These are phyloP conservation scores for Nomada goodeniana DNA, from an alignment of 2,888 invertebrate genomes.

Conservation along the genomic window DNA sequence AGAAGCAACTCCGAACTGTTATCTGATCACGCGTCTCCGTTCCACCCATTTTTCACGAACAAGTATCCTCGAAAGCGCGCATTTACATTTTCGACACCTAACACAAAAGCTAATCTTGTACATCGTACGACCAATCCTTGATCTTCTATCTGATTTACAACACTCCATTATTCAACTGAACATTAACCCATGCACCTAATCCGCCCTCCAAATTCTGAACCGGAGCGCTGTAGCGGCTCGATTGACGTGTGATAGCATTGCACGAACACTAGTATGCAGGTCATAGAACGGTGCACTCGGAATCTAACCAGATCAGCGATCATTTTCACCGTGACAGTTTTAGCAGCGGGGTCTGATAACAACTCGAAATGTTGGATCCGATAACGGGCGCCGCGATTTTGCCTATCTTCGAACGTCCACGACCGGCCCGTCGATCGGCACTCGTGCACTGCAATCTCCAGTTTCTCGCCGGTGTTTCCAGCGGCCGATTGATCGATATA, in stretches of 20 bases:
- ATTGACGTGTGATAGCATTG: conserved; percentile 7
- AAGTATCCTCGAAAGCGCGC: too few relatives aligned
- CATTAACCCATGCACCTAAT: neutral
- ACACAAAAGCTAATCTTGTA: too few relatives aligned
- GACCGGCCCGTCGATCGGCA: conserved; percentile 37
- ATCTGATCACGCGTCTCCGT: too few relatives aligned
- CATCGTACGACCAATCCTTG: neutral
- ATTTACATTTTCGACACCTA: too few relatives aligned
- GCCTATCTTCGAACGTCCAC: conserved; percentile 65
- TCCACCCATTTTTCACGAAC: too few relatives aligned
- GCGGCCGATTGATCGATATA: conserved; percentile 31
- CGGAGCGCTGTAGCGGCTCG: neutral
- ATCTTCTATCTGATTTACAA: neutral
- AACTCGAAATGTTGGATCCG: conserved; percentile 54
- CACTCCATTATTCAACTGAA: neutral
- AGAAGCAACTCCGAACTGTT: too few relatives aligned
- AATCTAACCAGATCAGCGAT: conserved; percentile 23
- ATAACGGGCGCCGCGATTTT: conserved; percentile 61
- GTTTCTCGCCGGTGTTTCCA: conserved; percentile 35
- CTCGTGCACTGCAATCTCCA: conserved; percentile 54
- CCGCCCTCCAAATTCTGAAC: neutral
- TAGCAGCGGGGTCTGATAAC: conserved; percentile 60
- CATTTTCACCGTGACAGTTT: conserved; percentile 62
- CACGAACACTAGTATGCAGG: neutral
- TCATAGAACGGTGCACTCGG: neutral